Evolutionary conservation across 1,140 invertebrate species (phyloP).

Genomic region (Chymomyza costata): DNA sequence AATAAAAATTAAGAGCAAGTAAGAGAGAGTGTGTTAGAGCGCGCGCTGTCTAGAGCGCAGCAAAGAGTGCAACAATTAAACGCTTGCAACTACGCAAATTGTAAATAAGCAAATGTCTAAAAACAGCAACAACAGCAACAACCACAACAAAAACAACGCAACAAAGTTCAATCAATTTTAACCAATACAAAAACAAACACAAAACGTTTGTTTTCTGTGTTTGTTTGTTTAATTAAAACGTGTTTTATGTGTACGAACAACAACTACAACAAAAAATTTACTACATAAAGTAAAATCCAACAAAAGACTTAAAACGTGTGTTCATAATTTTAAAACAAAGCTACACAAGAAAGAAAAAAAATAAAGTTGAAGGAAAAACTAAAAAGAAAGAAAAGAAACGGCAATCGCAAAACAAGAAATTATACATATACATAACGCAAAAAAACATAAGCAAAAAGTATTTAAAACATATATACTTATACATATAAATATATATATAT

Average conservation of each 20-base stretch:
- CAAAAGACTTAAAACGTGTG: constrained; percentile 64
- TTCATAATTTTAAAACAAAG: constrained; percentile 63
- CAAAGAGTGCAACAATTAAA: too few species aligned
- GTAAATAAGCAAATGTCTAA: not conserved
- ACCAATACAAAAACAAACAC: constrained; percentile 1
- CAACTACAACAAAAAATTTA: constrained; percentile 1
- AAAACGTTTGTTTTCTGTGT: constrained; percentile 38
- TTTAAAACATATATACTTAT: constrained; percentile 27
- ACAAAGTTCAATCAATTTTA: constrained; percentile 22
- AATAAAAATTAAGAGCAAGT: too few species aligned
- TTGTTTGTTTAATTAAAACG: too few species aligned
- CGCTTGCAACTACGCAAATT: too few species aligned
- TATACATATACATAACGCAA: too few species aligned
- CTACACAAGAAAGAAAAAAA: constrained; percentile 15
- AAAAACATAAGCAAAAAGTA: constrained; percentile 5
- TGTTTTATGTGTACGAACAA: constrained; percentile 3
- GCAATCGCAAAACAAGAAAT: constrained; percentile 10
- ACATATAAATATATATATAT: constrained; percentile 22
- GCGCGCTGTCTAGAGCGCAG: too few species aligned
- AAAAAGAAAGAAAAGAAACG: constrained; percentile 25
- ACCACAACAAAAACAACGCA: constrained; percentile 21
- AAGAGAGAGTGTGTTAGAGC: too few species aligned
- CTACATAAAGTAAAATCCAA: constrained; percentile 36
- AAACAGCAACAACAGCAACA: constrained; percentile 19
- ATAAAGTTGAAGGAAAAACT: constrained; percentile 6